phyloP scores from a whole-genome alignment of 2,113 vertebrate species.

The Benitochromis conjunctus region DNA sequence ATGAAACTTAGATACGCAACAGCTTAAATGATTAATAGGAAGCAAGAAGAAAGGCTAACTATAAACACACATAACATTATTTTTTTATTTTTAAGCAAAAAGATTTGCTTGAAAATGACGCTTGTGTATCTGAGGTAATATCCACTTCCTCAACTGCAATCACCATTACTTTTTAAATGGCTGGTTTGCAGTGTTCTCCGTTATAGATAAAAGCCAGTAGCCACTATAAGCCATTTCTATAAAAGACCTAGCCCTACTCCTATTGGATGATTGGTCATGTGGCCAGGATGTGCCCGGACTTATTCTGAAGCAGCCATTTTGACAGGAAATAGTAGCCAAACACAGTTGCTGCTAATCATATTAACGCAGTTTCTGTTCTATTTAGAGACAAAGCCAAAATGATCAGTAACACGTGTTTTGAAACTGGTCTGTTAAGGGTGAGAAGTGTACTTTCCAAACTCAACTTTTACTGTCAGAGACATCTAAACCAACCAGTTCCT shows the following conservation, averaged over 20 bases:
- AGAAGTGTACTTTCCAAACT: background rate
- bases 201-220: background rate
- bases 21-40: background rate
- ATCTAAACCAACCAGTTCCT: background rate
- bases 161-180: background rate
- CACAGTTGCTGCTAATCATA: background rate
- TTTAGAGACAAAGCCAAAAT: background rate
- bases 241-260: background rate
- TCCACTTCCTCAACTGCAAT: background rate
- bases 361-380: background rate
- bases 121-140: no score
- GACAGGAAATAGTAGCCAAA: background rate
- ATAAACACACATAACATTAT: background rate
- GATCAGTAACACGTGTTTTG: background rate
- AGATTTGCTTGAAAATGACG: background rate
- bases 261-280: background rate
- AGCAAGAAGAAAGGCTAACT: background rate
- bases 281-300: background rate
- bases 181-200: background rate
- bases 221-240: background rate
- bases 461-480: background rate
- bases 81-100: background rate
- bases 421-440: background rate
- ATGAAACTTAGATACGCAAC: background rate
- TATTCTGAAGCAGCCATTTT: background rate